Base-by-base conservation (phyloP, 2,888 invertebrate species). In the Anticlea derivata region DNA sequence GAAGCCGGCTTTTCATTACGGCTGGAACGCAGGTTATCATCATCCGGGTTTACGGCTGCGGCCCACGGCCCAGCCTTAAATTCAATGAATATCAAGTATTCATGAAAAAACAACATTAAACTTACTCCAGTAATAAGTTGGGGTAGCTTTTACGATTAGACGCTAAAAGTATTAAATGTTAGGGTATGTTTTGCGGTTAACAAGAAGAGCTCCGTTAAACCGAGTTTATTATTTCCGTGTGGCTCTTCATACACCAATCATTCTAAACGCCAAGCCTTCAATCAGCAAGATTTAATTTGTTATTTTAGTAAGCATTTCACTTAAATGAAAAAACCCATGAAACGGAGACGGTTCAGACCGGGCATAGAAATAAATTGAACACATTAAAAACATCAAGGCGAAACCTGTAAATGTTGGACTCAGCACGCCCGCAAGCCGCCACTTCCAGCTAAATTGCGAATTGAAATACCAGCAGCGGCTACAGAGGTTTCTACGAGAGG, bases 1-100 rank as follows among this genome's bases (percentile, higher is more conserved):
- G 56, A 4, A 55, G 61, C 49, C 43, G 37, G 17, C 44, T 43
- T 50, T 55, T 62, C 58, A 64, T 63, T 59, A 60, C 44, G 12
- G 37, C 26, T 35, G 55, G 50, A 40, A 50, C 39, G 27, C 33
- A 40, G 35, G 52, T 27, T 50, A 48, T 56, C 56, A 55, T 50
- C 49, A 40, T 50, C 49, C 40, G 37, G 52, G 49, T 58, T 59
- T 48, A 50, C 27, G 30, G 8, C 41, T 10, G 10, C 45, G 24
- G 12, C 34, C 29, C 33, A 8, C 41, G 20, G 33, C 38, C 17
- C 17, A 17, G 17, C 17, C 17, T 39, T 44, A 43, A 38, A 50
- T 53, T 55, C 52, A 48, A 52, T 52, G 40, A 53, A 50, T 48
- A 54, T 55, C 23, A 53, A 58, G 48, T 55, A 55, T 58, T 58